phyloP scores from a whole-genome alignment of 2,113 vertebrate genomes.

The Octodon degus region DNA sequence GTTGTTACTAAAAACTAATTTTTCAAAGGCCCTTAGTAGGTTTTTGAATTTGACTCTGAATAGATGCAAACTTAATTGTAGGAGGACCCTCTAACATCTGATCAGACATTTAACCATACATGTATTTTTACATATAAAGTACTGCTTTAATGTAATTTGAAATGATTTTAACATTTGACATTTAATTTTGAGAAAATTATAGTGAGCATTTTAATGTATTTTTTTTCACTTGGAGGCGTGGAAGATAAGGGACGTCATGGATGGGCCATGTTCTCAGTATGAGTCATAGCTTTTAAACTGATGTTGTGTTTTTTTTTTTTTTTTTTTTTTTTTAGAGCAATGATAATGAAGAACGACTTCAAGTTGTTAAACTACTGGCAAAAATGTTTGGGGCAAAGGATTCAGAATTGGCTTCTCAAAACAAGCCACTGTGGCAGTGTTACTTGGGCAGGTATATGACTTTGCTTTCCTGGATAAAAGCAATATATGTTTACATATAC shows the following conservation, averaged over 20 bases:
- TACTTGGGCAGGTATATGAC: constrained; percentile 95
- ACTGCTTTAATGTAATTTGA: constrained; percentile 6
- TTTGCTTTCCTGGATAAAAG: constrained; percentile 53
- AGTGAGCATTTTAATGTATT: background rate
- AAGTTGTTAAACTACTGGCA: constrained; percentile 98
- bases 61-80: constrained; percentile 8
- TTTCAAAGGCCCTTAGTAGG: background rate
- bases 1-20: background rate
- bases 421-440: constrained; percentile 99
- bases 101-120: background rate
- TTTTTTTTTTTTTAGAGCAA: constrained; percentile 91
- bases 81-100: background rate
- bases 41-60: constrained; percentile 15
- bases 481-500: constrained; percentile 17
- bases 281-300: background rate
- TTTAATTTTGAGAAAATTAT: constrained; percentile 30
- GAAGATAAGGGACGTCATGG: background rate
- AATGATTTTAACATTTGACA: background rate
- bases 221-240: background rate
- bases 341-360: constrained; percentile 98
- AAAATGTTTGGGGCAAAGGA: constrained; percentile 99
- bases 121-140: background rate
- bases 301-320: background rate
- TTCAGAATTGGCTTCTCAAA: constrained; percentile 97
- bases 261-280: background rate